Conservation (phyloP, 2,797 vertebrate genomes). For the Enteromius unitaeniatus region DNA sequence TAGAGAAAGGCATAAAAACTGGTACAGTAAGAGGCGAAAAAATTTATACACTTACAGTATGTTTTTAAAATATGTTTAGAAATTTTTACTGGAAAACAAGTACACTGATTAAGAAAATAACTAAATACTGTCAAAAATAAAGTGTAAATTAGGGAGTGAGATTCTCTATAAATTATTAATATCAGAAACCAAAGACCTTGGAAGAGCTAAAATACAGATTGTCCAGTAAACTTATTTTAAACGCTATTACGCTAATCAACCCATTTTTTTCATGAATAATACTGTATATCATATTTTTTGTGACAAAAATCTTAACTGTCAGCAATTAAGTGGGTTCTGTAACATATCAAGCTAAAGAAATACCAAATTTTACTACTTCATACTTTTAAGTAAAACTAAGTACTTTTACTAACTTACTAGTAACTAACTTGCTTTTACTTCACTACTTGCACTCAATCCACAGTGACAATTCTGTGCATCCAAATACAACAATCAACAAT, state of each 20-base stretch:
- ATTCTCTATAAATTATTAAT: background rate
- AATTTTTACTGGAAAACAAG: background rate
- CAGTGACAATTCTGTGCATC: background rate
- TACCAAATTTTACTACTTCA: too few relatives aligned
- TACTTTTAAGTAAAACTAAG: too few relatives aligned
- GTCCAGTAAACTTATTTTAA: background rate
- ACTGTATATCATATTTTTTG: background rate
- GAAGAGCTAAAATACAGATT: background rate
- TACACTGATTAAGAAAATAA: background rate
- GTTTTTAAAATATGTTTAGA: background rate
- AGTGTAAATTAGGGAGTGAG: background rate
- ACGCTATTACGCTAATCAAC: background rate
- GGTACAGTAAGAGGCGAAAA: conserved; percentile 20
- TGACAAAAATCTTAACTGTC: background rate
- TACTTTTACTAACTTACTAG: too few relatives aligned
- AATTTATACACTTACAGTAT: background rate
- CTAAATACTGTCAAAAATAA: too few relatives aligned
- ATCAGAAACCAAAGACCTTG: background rate
- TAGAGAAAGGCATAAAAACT: conserved; percentile 43
- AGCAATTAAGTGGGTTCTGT: background rate
- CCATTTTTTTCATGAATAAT: background rate
- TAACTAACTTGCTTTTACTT: too few relatives aligned
- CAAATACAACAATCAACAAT: background rate
- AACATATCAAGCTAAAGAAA: background rate
- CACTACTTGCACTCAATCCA: background rate